Percentiles rank a stretch among this genome's conserved stretches.
phyloP scores from a whole-genome alignment of 1,140 invertebrate genomes.

The Rhagoletis pomonella region DNA sequence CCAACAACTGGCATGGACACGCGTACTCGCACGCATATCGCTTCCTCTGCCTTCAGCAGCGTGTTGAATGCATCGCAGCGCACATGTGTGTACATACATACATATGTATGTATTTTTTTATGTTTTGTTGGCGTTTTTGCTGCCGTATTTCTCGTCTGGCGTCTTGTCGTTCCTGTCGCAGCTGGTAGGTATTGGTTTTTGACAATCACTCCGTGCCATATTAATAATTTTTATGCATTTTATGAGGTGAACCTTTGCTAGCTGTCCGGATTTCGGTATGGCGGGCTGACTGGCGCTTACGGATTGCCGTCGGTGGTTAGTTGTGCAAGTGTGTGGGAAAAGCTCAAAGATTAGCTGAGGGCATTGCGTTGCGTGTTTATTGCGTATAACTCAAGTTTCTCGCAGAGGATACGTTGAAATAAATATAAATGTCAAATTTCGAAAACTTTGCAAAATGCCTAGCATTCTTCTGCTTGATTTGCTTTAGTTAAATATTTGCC shows the following conservation, averaged over 20 bases:
- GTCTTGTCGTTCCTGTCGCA: background rate
- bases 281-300: background rate
- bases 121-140: background rate
- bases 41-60: too few species aligned
- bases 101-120: background rate
- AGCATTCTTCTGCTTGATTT: background rate
- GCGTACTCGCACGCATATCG: constrained; percentile 30
- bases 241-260: constrained; percentile 19
- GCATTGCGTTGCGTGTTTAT: constrained; percentile 52
- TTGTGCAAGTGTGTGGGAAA: background rate
- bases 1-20: background rate
- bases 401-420: constrained; percentile 53
- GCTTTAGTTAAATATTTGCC: background rate
- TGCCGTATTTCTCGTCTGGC: background rate
- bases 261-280: background rate
- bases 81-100: background rate
- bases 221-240: constrained; percentile 47
- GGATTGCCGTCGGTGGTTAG: constrained; percentile 30
- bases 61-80: background rate
- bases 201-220: constrained; percentile 20
- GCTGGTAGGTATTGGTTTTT: background rate
- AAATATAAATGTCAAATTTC: constrained; percentile 58
- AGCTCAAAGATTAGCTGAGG: background rate
- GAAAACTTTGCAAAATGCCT: background rate
- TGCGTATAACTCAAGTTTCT: constrained; percentile 51